A percentile compares a stretch with the other conserved stretches of the same genome.
Conservation (phyloP, 2,888 invertebrate species). For the Amphipoea lucens region DNA sequence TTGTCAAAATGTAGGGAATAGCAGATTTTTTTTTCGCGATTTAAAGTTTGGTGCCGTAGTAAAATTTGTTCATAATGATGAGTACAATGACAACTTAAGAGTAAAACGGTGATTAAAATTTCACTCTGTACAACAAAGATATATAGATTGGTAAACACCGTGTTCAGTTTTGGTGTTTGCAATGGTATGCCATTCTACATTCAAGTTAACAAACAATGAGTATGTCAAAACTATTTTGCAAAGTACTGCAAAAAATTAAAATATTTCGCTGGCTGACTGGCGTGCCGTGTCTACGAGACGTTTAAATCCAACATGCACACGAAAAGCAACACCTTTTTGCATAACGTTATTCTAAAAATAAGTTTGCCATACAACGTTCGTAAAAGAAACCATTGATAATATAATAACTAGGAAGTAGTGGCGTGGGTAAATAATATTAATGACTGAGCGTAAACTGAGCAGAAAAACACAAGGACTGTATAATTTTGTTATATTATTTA, state of each 20-base stretch:
- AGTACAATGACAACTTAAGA: too few species aligned
- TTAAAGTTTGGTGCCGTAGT: too few species aligned
- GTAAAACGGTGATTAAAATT: too few species aligned
- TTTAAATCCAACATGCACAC: slow-evolving; percentile 8
- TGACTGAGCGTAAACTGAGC: slow-evolving; percentile 3
- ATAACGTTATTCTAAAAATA: slow-evolving; percentile 28
- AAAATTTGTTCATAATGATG: too few species aligned
- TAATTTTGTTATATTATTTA: slow-evolving; percentile 17
- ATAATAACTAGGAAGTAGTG: slow-evolving; percentile 11
- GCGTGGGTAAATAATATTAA: slow-evolving; percentile 22
- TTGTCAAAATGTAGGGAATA: too few species aligned
- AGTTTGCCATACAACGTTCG: background rate
- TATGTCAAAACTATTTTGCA: slow-evolving; percentile 8
- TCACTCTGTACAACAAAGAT: background rate
- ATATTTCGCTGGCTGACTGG: slow-evolving; percentile 2
- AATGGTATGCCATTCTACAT: background rate
- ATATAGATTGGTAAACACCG: background rate
- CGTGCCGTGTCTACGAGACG: slow-evolving; percentile 19
- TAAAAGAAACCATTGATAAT: slow-evolving; percentile 27
- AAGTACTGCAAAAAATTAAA: slow-evolving; percentile 2
- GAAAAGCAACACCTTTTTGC: slow-evolving; percentile 27
- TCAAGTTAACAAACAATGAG: background rate
- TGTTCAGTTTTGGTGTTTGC: background rate
- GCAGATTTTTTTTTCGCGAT: too few species aligned
- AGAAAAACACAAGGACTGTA: slow-evolving; percentile 19